A percentile compares a stretch with the other conserved stretches of the same genome.
Conservation (phyloP, 2,113 vertebrate species). For the Phalacrocorax brasilianus region DNA sequence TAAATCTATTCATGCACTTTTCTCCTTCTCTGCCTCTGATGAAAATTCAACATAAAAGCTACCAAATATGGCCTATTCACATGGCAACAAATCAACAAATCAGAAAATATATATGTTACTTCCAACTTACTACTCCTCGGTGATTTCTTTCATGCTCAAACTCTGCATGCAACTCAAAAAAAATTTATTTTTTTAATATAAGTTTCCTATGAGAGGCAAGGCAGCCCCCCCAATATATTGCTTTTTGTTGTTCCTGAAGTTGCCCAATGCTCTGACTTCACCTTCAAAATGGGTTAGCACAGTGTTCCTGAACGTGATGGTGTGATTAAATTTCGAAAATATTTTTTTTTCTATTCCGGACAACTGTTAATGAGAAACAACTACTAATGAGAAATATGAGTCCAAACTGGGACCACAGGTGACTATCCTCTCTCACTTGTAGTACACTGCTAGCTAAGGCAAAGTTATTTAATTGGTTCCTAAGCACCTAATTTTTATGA, state of each 20-base stretch:
- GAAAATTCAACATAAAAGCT: not conserved
- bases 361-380: conserved; percentile 17
- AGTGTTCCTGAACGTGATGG: not conserved
- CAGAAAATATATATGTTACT: not conserved
- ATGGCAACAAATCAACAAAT: not conserved
- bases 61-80: not conserved
- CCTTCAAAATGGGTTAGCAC: not conserved
- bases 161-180: not conserved
- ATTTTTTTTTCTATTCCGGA: not conserved
- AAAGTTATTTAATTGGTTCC: conserved; percentile 62
- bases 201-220: not conserved
- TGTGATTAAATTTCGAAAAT: conserved; percentile 25
- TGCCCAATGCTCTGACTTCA: not conserved
- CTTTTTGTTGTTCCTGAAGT: not conserved
- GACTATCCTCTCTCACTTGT: not conserved
- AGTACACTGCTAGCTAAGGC: not conserved
- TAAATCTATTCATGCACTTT: not conserved
- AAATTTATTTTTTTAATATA: not conserved
- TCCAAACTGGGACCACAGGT: not conserved
- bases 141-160: not conserved
- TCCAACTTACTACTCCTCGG: not conserved
- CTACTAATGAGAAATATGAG: conserved; percentile 32
- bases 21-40: not conserved
- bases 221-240: not conserved
- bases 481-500: conserved; percentile 56